Conservation (phyloP, 2,888 invertebrate genomes). For the Molanna angustata region DNA sequence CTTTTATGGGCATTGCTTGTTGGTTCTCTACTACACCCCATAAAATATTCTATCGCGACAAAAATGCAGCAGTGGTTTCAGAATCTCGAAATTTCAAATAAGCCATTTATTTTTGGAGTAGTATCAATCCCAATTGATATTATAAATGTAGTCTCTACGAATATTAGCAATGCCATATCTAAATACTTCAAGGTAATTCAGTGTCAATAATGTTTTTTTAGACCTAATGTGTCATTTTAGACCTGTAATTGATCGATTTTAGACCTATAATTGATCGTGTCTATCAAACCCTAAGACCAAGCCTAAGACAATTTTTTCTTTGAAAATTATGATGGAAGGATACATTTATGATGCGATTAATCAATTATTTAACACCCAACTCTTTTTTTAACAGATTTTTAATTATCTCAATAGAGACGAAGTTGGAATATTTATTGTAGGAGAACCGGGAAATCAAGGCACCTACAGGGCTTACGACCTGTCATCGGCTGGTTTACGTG, state of each 20-base stretch:
- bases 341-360: too few relatives aligned
- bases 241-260: background rate
- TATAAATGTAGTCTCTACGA: slow-evolving; percentile 71
- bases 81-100: slow-evolving; percentile 62
- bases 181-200: slow-evolving; percentile 58
- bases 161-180: slow-evolving; percentile 67
- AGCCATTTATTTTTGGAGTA: slow-evolving; percentile 60
- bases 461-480: too few relatives aligned
- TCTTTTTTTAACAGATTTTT: too few relatives aligned
- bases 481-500: too few relatives aligned
- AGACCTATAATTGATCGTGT: too few relatives aligned
- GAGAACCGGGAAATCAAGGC: too few relatives aligned
- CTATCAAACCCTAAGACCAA: too few relatives aligned
- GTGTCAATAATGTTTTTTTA: background rate
- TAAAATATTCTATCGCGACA: slow-evolving; percentile 79
- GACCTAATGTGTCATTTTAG: background rate
- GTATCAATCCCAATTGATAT: slow-evolving; percentile 71
- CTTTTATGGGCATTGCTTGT: slow-evolving; percentile 94
- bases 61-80: slow-evolving; percentile 78
- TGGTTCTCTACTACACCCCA: slow-evolving; percentile 96
- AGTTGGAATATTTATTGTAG: too few relatives aligned
- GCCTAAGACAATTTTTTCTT: too few relatives aligned
- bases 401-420: too few relatives aligned
- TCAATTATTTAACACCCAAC: too few relatives aligned
- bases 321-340: too few relatives aligned